Evolutionary conservation across 2,888 invertebrate species (phyloP).

Genomic region (Dinocampus coccinellae): DNA sequence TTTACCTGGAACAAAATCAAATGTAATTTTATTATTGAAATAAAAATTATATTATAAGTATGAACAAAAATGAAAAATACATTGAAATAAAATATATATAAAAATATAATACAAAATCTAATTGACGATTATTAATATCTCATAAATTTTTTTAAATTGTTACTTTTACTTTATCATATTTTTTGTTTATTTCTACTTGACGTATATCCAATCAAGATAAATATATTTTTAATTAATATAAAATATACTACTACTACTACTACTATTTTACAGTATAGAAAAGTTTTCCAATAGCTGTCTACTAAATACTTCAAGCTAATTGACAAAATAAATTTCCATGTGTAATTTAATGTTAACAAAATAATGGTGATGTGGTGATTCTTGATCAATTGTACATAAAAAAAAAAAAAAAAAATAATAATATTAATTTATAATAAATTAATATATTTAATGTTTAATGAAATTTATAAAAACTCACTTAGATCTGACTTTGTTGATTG

Average conservation of each 20-base stretch:
- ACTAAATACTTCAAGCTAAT: no score
- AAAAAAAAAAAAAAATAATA: neutral
- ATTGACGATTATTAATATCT: no score
- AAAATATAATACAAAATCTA: no score
- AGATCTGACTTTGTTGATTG: conserved; percentile 63
- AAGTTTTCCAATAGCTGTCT: conserved; percentile 40
- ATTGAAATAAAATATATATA: neutral
- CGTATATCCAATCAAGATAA: no score
- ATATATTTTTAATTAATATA: no score
- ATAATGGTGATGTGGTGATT: neutral
- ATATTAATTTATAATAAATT: neutral
- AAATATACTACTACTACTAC: no score
- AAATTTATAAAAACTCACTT: conserved; percentile 61
- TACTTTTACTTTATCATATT: no score
- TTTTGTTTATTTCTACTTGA: no score
- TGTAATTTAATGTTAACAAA: no score
- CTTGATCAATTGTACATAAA: neutral
- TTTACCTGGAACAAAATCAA: conserved; percentile 61
- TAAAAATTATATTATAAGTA: neutral
- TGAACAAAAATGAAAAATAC: neutral
- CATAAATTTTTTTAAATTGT: neutral
- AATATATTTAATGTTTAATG: neutral
- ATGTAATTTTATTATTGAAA: neutral
- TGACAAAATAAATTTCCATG: neutral
- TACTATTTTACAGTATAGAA: conserved; percentile 63